Evolutionary conservation across 2,113 vertebrate species (phyloP).

Genomic region (Delphinus delphis): DNA sequence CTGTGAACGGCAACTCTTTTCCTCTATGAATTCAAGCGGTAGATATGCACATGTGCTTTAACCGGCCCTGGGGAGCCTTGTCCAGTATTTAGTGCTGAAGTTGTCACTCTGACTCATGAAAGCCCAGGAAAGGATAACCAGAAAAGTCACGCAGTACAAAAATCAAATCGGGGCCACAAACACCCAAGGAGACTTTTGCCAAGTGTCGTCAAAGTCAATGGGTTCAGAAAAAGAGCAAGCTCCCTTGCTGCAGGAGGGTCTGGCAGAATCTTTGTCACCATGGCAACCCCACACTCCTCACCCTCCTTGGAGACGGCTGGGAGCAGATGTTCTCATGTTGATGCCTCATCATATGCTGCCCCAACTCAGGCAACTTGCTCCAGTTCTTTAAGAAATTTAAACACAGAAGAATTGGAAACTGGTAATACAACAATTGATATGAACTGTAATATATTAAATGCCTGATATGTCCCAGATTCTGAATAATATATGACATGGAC

Average conservation of each 20-base stretch:
- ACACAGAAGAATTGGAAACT: conserved; percentile 5
- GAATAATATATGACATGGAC: background rate
- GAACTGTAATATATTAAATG: background rate
- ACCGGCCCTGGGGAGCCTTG: background rate
- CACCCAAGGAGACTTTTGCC: background rate
- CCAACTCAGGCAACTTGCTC: background rate
- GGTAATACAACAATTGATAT: background rate
- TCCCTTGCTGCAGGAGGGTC: background rate
- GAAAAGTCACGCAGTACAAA: background rate
- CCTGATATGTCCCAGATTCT: background rate
- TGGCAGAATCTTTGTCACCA: conserved; percentile 20
- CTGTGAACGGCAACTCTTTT: background rate
- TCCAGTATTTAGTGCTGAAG: background rate
- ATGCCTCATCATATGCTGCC: background rate
- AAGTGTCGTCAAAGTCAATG: conserved; percentile 14
- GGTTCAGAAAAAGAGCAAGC: conserved; percentile 27
- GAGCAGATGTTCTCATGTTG: background rate
- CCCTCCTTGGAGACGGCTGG: background rate
- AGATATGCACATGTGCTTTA: background rate
- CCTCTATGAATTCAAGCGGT: conserved; percentile 3
- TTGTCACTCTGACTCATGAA: background rate
- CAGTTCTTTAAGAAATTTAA: background rate
- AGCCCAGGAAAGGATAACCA: background rate
- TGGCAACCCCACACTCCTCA: background rate
- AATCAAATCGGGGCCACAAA: background rate